These are phyloP conservation scores for Pachyseris speciosa DNA, from an alignment of 64 coral and sea anemone genomes.

Conservation along the genomic window DNA sequence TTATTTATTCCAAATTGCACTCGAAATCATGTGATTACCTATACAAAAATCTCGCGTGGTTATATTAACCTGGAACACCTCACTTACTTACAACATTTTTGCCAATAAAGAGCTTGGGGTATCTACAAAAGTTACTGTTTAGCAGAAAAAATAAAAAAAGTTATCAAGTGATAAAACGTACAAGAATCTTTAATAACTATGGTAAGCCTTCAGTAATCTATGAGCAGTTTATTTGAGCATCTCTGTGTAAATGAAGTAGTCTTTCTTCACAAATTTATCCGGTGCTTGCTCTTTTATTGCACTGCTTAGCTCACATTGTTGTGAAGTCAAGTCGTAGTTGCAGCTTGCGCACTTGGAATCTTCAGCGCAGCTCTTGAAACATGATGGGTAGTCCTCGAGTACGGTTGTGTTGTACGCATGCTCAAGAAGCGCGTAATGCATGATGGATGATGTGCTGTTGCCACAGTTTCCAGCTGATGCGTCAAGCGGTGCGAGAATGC, in stretches of 20 bases:
- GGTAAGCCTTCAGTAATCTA: no score
- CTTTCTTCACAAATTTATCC: background rate
- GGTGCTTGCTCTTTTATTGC: background rate
- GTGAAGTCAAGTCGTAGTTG: background rate
- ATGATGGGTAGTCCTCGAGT: background rate
- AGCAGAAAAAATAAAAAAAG: no score
- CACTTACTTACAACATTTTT: no score
- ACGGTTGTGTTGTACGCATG: background rate
- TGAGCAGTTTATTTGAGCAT: background rate
- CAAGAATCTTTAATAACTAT: no score
- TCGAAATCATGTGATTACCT: no score
- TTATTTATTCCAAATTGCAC: no score
- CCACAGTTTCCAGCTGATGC: background rate
- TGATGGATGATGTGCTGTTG: background rate
- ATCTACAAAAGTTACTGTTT: no score
- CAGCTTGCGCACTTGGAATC: background rate
- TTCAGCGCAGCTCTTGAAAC: background rate
- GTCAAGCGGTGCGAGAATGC: background rate
- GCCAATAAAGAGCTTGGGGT: no score
- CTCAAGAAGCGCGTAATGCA: background rate
- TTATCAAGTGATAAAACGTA: no score
- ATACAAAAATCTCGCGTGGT: no score
- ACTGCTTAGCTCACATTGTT: background rate
- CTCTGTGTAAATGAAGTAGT: constrained; percentile 10
- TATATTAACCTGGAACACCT: no score